Conservation (phyloP, 2,113 vertebrate genomes). For the Phrynosoma blainvillii region DNA sequence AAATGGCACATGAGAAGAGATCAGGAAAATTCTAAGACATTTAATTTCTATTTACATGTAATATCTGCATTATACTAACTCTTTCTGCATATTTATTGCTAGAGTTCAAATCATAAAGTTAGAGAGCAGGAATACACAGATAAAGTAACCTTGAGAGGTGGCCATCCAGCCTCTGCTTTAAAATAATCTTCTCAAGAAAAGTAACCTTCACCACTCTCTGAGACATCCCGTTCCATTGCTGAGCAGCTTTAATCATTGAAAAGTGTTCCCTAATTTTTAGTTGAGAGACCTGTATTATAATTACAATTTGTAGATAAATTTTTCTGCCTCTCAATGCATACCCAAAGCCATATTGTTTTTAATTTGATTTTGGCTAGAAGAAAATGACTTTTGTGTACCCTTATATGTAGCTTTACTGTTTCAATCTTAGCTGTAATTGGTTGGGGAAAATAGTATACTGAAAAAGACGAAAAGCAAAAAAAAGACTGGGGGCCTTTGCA, state of each 20-base stretch:
- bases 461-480: conserved; percentile 14
- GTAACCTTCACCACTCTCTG: no score
- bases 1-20: background rate
- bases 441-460: background rate
- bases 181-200: no score
- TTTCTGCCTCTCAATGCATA: background rate
- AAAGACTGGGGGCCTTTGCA: no score
- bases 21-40: background rate
- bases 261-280: no score
- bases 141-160: no score
- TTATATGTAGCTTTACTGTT: conserved; percentile 5
- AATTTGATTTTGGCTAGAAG: background rate
- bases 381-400: background rate
- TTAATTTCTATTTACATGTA: background rate
- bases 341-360: background rate
- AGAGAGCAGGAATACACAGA: no score
- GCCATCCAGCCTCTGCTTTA: no score
- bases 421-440: conserved; percentile 5
- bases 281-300: background rate
- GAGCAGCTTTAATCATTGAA: no score
- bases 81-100: background rate
- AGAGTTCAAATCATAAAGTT: background rate
- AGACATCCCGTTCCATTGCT: no score
- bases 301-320: background rate
- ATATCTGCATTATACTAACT: background rate